Evolutionary conservation across 1,140 invertebrate species (phyloP), one percentile per base, ranked within the genome.

Genomic region (Dufourea novaeangliae): DNA sequence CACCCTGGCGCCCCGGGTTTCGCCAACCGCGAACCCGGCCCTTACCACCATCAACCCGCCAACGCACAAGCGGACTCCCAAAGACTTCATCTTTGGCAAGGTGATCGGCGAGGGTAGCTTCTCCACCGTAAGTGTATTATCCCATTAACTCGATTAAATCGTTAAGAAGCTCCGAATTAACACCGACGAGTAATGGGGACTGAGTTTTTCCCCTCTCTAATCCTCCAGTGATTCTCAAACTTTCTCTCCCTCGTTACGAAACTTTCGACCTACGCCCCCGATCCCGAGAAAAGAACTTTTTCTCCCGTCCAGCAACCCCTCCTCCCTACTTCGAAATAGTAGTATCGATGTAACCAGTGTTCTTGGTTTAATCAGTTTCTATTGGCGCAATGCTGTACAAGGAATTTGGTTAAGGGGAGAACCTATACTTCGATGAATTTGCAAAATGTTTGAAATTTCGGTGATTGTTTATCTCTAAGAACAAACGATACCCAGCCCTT

Each of bases 41-140:
- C 78, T 87, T 39, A 77, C 72, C 66, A 91, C 90, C 54, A 88
- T 91, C 86, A 92, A 93, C 92, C 86, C 90, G 83, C 80, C 93
- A 68, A 93, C 93, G 50, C 91, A 90, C 62, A 97, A 97, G 88
- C 94, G 95, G 83, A 95, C 94, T 11, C 94, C 96, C n/a, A 95
- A 95, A 84, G 98, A 99, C 92, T 99, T 97, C 91, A 96, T 98
- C 82, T 99, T 99, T 93, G 97, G 97, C 39, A 98, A 98, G 93
- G 94, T 97, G 67, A 97, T 99, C 84, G 98, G 98, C 76, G 98
- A 99, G 93, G 98, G 98, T 72, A 98, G 98, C 90, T 99, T 98
- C 92, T 98, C 98, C 80, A 98, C 97, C 57, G 98, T 96, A 91
- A 94, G 93, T 93, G 57, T 61, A 77, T 54, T 56, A 59, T 56